Evolutionary conservation across 2,888 invertebrate species (phyloP), one percentile per base, ranked within the genome.

Genomic region (Aproaerema taeniolella): DNA sequence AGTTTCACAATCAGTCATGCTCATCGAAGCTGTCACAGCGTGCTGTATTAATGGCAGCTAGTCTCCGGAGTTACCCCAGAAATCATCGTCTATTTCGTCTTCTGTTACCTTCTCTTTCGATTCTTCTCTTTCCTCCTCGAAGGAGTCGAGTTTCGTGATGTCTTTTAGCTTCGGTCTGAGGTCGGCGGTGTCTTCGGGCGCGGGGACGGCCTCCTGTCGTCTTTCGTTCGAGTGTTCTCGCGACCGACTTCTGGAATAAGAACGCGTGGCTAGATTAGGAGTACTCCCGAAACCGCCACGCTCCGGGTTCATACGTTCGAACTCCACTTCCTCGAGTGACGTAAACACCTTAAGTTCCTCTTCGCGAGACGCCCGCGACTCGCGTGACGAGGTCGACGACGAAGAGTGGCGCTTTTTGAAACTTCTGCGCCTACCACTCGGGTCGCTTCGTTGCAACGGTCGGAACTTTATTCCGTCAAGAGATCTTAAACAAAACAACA

Each of bases 391-490:
- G 49, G 89, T 89, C 49, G 87, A 85, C 34, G 89, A 90, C 47
- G 89, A 90, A 28, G 89, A 90, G 45, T 87, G 82, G 25, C 89
- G 87, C 53, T 89, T 90, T 65, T 88, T 89, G 63, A 88, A 90
- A 57, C 88, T 90, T 43, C 88, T 80, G 45, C 90, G 77, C 28
- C 90, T 74, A 47, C 89, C 88, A 49, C 89, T 89, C 50, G 90
- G 89, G 73, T 90, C 90, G 65, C 85, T 89, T 48, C 90, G 88
- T 65, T 89, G 81, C 55, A 90, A 65, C 40, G 90, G 89, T 47
- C 89, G 88, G 59, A 72, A 87, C 69, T 90, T 90, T 58, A 91
- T 88, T 53, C 91, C 91, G 70, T 92, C 91, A 62, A 91, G 83
- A 55, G 90, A 90, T 72, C 87, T 87, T 86, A 79, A 87, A 87